Evolutionary conservation across 2,113 vertebrate genomes (phyloP).

Genomic region (Engraulis encrasicolus): DNA sequence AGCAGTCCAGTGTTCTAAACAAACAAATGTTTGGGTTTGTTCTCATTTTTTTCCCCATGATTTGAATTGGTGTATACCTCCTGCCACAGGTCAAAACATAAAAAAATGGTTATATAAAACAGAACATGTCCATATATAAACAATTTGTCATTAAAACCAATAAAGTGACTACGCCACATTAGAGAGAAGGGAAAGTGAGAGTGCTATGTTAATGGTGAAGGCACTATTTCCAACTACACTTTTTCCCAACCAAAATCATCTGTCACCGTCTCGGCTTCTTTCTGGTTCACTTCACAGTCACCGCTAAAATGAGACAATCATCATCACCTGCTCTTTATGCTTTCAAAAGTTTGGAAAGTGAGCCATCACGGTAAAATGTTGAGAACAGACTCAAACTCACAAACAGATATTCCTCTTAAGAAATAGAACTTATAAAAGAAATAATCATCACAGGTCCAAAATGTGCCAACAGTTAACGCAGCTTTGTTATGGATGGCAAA

Average conservation of each 20-base stretch:
- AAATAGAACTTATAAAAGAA: no score
- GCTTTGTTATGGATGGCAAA: background rate
- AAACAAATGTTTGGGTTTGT: no score
- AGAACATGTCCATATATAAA: no score
- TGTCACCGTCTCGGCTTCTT: background rate
- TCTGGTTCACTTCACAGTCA: conserved; percentile 19
- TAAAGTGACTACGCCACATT: no score
- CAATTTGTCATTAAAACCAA: no score
- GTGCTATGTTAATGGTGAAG: conserved; percentile 29
- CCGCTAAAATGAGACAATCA: background rate
- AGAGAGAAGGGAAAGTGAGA: background rate
- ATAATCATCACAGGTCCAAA: background rate
- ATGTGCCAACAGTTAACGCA: background rate
- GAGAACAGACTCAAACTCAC: background rate
- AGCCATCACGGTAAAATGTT: background rate
- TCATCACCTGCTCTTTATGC: background rate
- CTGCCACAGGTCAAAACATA: no score
- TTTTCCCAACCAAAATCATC: background rate
- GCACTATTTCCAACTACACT: background rate
- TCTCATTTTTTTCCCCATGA: no score
- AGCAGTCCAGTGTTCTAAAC: no score
- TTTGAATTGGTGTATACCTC: no score
- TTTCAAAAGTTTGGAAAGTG: background rate
- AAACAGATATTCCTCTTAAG: no score
- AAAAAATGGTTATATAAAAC: no score